Base-by-base conservation (phyloP, 2,888 invertebrate species). In the Heteromyza rotundicornis region DNA sequence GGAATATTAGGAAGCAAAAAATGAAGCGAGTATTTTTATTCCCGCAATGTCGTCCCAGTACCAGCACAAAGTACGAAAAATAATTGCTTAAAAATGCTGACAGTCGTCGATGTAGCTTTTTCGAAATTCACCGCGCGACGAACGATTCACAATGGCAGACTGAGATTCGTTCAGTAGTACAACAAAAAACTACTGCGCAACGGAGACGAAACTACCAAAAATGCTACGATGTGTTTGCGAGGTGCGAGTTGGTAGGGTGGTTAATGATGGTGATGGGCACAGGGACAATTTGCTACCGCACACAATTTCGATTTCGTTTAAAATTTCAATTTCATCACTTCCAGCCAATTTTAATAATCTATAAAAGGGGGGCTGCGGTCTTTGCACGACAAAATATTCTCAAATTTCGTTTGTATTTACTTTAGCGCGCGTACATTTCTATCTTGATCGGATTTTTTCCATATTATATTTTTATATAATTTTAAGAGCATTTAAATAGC, bases 271-370 rank as follows among this genome's bases (percentile, higher is more conserved):
- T n/a, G n/a, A n/a, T n/a, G n/a, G n/a, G n/a, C n/a, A n/a, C n/a
- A n/a, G 57, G 40, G 64, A 68, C 67, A 68, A 66, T 68, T 66
- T 49, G 64, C 63, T 63, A 62, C 71, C 73, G 73, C 70, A 76
- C 61, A 69, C 73, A 70, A 73, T 71, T 57, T 49, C n/a, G 59
- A 20, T 60, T 32, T 53, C 62, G 59, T 68, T 49, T 57, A 58
- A 67, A 65, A 62, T 52, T n/a, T n/a, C n/a, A 20, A 51, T 57
- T 47, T 66, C 57, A 40, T 64, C 59, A 57, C 49, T 57, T 56
- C 20, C 19, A 27, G 16, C 5, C 14, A 40, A 40, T 3, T 47
- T 47, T 19, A 19, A 20, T 7, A 20, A 17, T 17, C 47, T 19
- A n/a, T n/a, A 40, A 40, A n/a, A n/a, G n/a, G n/a, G n/a, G n/a